Percentiles rank a stretch among this genome's conserved stretches.
These are phyloP conservation scores for Clinocottus analis DNA, from an alignment of 2,113 vertebrate genomes.

Conservation along the genomic window DNA sequence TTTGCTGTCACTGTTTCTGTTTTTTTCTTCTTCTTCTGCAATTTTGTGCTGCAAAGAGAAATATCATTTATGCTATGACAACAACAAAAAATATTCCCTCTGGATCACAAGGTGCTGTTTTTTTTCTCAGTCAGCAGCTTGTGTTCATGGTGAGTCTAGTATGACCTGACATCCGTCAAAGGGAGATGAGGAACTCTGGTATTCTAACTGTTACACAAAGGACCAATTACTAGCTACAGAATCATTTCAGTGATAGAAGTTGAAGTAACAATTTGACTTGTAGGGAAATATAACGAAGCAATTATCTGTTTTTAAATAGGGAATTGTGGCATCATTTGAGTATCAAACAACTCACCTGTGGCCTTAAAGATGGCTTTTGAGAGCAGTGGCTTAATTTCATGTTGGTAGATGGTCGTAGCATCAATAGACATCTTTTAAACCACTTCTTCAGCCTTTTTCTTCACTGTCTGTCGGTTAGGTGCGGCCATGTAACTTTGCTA, in stretches of 20 bases:
- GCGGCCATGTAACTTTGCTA: background rate
- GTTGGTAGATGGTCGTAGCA: background rate
- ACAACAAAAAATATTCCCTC: background rate
- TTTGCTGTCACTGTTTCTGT: background rate
- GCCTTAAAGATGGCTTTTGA: background rate
- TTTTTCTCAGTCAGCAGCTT: slow-evolving; percentile 20
- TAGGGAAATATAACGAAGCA: background rate
- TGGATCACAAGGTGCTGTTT: background rate
- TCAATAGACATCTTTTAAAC: background rate
- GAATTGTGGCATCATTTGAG: background rate
- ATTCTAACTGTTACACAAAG: background rate
- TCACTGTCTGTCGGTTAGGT: background rate
- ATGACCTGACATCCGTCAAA: background rate
- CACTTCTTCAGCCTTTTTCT: background rate
- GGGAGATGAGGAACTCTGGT: background rate
- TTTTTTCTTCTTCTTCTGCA: slow-evolving; percentile 17
- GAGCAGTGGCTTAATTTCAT: background rate
- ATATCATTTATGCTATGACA: background rate
- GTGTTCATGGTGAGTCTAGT: slow-evolving; percentile 14
- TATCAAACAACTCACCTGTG: background rate
- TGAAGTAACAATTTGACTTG: too few relatives aligned
- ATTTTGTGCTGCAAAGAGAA: slow-evolving; percentile 2
- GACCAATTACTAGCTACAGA: background rate
- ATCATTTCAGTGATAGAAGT: background rate
- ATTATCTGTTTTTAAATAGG: background rate